Evolutionary conservation across 2,888 invertebrate genomes (phyloP).

Genomic region (Drosophila multiciliata): DNA sequence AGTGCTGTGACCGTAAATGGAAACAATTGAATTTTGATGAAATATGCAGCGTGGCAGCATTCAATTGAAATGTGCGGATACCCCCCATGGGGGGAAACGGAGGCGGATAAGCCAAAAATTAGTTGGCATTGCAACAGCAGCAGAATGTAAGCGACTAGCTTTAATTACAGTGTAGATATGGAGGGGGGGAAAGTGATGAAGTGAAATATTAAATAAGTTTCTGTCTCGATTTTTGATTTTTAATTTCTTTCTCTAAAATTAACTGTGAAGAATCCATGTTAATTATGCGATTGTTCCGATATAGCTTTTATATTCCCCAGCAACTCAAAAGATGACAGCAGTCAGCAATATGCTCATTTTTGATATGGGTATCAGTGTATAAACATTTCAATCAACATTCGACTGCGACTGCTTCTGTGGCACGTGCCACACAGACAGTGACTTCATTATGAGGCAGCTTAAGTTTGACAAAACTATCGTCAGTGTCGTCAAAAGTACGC

Average conservation of each 20-base stretch:
- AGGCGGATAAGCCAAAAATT: neutral
- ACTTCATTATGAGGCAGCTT: constrained; percentile 67
- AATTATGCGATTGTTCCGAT: neutral
- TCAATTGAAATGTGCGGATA: constrained; percentile 48
- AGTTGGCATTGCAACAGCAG: neutral
- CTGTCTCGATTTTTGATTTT: too few relatives aligned
- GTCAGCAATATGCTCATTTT: neutral
- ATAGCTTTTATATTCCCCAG: neutral
- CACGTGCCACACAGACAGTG: constrained; percentile 45
- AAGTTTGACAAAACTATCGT: constrained; percentile 69
- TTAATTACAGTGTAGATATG: too few relatives aligned
- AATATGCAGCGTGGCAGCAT: constrained; percentile 49
- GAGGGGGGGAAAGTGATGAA: too few relatives aligned
- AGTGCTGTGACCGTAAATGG: constrained; percentile 58
- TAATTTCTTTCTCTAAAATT: too few relatives aligned
- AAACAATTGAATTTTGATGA: constrained; percentile 80
- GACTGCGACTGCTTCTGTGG: constrained; percentile 26
- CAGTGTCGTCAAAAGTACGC: constrained; percentile 40
- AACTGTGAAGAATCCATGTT: too few relatives aligned
- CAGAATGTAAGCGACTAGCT: too few relatives aligned
- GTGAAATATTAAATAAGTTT: too few relatives aligned
- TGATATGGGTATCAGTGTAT: neutral
- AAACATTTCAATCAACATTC: constrained; percentile 58
- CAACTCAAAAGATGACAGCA: neutral
- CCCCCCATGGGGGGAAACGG: neutral